A percentile compares a stretch with the other conserved stretches of the same genome.
These are phyloP conservation scores for Numenius arquata DNA, from an alignment of 2,113 vertebrate genomes.

Conservation along the genomic window DNA sequence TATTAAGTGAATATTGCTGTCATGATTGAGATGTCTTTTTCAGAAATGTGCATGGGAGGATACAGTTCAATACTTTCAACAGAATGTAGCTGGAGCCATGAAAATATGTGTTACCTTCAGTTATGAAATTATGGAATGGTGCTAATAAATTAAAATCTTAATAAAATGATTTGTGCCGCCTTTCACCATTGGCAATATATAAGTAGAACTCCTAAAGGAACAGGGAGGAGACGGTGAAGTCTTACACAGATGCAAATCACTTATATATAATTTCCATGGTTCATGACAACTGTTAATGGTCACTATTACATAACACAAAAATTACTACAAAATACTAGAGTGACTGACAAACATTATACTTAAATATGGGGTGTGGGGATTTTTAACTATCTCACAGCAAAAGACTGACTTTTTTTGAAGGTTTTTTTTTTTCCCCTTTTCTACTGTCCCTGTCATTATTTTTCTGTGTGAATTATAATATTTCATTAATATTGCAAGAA, in stretches of 20 bases:
- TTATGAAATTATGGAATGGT: background rate
- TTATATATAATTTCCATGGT: background rate
- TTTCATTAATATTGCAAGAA: background rate
- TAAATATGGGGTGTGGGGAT: background rate
- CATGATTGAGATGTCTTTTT: background rate
- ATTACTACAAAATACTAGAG: background rate
- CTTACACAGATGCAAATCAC: background rate
- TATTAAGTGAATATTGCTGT: conserved; percentile 2
- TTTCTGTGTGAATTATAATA: background rate
- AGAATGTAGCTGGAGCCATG: background rate
- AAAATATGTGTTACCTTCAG: background rate
- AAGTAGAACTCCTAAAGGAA: background rate
- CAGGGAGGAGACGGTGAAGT: background rate
- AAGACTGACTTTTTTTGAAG: background rate
- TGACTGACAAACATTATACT: background rate
- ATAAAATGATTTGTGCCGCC: background rate
- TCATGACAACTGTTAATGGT: background rate
- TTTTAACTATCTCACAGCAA: background rate
- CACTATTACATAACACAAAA: background rate
- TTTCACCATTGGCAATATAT: background rate
- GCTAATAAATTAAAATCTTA: background rate
- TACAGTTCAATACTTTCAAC: background rate
- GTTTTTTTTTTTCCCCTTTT: background rate
- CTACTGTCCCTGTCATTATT: background rate
- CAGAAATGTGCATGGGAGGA: background rate